Evolutionary conservation across 1,140 invertebrate genomes (phyloP).

Genomic region (Pseudomyrmex flavicornis): DNA sequence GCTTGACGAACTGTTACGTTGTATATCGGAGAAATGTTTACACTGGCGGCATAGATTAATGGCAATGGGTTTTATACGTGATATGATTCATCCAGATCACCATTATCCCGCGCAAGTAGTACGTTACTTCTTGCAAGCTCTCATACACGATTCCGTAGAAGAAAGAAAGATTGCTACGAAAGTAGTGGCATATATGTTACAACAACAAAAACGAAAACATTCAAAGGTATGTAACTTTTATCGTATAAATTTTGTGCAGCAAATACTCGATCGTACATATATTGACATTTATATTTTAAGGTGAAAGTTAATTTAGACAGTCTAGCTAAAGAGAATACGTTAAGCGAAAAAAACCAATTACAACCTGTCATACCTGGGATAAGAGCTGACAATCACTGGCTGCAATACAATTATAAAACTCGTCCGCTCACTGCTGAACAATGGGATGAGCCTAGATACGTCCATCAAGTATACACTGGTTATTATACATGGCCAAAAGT

Average conservation of each 20-base stretch:
- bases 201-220: slow-evolving; percentile 91
- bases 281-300: slow-evolving; percentile 67
- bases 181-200: slow-evolving; percentile 89
- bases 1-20: slow-evolving; percentile 87
- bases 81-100: slow-evolving; percentile 90
- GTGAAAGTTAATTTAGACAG: slow-evolving; percentile 62
- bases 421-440: slow-evolving; percentile 88
- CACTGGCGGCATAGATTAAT: slow-evolving; percentile 93
- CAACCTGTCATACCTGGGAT: slow-evolving; percentile 83
- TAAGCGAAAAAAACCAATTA: slow-evolving; percentile 52
- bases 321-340: background rate
- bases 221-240: slow-evolving; percentile 74
- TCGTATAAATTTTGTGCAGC: background rate
- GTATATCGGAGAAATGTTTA: slow-evolving; percentile 89
- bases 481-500: slow-evolving; percentile 93
- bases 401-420: slow-evolving; percentile 89
- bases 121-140: slow-evolving; percentile 88
- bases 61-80: slow-evolving; percentile 89
- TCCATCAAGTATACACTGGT: slow-evolving; percentile 90
- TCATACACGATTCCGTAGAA: slow-evolving; percentile 91
- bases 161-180: slow-evolving; percentile 90
- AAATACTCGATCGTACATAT: background rate
- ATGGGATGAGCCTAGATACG: slow-evolving; percentile 90
- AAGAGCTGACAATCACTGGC: slow-evolving; percentile 90
- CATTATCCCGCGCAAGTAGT: slow-evolving; percentile 88